Evolutionary conservation across 2,113 vertebrate species (phyloP).

Genomic region (Heteronetta atricapilla): DNA sequence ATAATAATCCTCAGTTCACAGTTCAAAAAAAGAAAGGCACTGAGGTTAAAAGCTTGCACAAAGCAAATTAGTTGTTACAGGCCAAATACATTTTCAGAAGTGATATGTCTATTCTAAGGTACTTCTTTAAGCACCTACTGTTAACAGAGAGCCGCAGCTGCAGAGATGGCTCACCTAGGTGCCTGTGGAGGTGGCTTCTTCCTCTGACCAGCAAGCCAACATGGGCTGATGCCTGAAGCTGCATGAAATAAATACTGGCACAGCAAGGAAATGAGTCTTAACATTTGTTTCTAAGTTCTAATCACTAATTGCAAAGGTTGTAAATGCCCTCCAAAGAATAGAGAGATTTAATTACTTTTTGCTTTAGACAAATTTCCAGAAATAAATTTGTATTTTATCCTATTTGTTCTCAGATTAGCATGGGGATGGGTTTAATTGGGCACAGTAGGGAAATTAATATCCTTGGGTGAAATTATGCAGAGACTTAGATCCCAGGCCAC

Average conservation of each 20-base stretch:
- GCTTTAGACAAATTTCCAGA: constrained; percentile 47
- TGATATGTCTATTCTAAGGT: background rate
- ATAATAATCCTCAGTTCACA: background rate
- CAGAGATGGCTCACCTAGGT: accelerated
- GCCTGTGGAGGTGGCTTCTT: background rate
- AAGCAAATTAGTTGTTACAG: background rate
- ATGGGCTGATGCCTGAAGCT: background rate
- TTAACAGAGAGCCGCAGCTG: background rate
- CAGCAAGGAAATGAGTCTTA: background rate
- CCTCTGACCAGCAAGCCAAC: background rate
- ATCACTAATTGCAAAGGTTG: constrained; percentile 16
- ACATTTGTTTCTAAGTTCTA: background rate
- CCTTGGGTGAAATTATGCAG: constrained; percentile 54
- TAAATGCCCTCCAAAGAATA: constrained; percentile 49
- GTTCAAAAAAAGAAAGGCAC: background rate
- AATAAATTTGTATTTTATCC: constrained; percentile 50
- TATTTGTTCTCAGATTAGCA: constrained; percentile 63
- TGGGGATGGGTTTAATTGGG: constrained; percentile 60
- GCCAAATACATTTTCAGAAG: background rate
- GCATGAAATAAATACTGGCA: background rate
- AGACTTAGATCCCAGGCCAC: constrained; percentile 52
- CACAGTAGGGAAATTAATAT: constrained; percentile 62
- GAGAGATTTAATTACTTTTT: constrained; percentile 50
- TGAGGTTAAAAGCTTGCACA: background rate
- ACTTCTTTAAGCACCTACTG: background rate